Evolutionary conservation across 1,140 invertebrate species (phyloP).

Genomic region (Teleopsis dalmanni): DNA sequence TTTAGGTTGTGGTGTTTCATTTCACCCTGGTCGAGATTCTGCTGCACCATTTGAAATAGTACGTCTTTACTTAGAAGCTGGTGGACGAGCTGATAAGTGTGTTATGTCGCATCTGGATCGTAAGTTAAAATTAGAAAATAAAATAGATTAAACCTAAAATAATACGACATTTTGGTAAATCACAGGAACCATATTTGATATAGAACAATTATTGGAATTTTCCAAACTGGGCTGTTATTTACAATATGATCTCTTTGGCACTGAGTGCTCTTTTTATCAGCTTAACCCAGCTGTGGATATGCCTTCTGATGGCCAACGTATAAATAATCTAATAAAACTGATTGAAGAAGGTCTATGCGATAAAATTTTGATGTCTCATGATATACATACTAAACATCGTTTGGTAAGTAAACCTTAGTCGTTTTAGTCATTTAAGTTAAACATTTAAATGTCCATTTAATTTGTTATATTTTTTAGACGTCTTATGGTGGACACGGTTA

Average conservation of each 20-base stretch:
- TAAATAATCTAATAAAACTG: conserved; percentile 56
- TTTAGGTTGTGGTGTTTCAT: conserved; percentile 64
- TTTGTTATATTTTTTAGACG: conserved; percentile 49
- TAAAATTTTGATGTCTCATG: conserved; percentile 64
- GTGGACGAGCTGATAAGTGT: conserved; percentile 59
- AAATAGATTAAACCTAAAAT: background rate
- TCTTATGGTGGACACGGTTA: conserved; percentile 78
- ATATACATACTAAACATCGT: conserved; percentile 81
- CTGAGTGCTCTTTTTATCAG: conserved; percentile 72
- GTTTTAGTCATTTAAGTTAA: no score
- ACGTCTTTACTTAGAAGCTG: conserved; percentile 69
- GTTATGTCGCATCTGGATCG: conserved; percentile 82
- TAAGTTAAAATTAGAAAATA: conserved; percentile 44
- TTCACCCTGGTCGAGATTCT: conserved; percentile 69
- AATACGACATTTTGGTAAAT: background rate
- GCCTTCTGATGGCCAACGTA: conserved; percentile 70
- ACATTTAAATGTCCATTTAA: conserved; percentile 10
- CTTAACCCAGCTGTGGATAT: conserved; percentile 59
- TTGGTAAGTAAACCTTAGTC: conserved; percentile 50
- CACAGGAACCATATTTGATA: conserved; percentile 60
- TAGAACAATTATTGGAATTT: conserved; percentile 63
- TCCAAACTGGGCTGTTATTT: conserved; percentile 62
- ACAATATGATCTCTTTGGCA: conserved; percentile 79
- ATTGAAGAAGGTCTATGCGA: conserved; percentile 58
- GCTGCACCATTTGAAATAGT: conserved; percentile 73